Conservation (phyloP, 2,113 vertebrate genomes). For the Epinephelus lanceolatus region DNA sequence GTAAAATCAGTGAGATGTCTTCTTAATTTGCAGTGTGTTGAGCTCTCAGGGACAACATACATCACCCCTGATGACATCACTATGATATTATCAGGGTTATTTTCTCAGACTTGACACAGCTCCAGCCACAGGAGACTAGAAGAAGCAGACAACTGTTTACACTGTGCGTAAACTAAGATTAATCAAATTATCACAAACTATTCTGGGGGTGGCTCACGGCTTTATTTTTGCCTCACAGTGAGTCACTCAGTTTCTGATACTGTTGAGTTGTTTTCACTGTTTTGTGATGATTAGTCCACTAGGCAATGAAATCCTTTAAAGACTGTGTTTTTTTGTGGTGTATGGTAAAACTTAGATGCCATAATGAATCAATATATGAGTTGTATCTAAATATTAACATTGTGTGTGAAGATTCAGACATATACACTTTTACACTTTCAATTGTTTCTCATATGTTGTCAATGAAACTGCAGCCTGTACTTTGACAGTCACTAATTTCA, state of each 20-base stretch:
- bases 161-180: background rate
- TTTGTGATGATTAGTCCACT: slow-evolving; percentile 5
- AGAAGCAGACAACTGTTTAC: background rate
- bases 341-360: background rate
- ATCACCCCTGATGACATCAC: background rate
- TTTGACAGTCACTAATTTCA: slow-evolving; percentile 10
- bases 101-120: background rate
- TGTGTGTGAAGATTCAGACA: slow-evolving; percentile 1
- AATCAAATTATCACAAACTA: slow-evolving; percentile 20
- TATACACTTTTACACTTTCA: background rate
- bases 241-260: background rate
- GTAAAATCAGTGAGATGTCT: background rate
- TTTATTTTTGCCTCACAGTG: background rate
- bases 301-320: slow-evolving; percentile 17
- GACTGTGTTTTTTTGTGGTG: background rate
- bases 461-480: slow-evolving; percentile 11
- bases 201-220: background rate
- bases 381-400: slow-evolving; percentile 22
- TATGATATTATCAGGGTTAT: background rate
- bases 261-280: background rate
- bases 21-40: background rate
- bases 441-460: background rate
- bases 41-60: background rate
- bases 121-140: background rate
- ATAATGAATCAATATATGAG: background rate